Evolutionary conservation across 2,888 invertebrate genomes (phyloP).

Genomic region (Nomada ferruginata): DNA sequence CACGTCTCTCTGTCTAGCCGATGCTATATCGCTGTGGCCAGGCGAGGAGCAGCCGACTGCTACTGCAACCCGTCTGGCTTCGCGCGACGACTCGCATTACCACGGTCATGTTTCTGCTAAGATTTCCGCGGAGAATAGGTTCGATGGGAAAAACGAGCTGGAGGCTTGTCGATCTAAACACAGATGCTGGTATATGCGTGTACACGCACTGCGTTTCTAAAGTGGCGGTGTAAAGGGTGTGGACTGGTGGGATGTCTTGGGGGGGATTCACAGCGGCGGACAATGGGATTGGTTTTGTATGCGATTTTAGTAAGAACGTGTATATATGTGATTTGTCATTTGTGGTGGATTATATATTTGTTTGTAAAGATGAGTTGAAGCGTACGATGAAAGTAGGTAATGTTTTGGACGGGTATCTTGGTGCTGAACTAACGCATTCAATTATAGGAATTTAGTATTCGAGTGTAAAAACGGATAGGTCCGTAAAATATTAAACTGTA

Average conservation of each 20-base stretch:
- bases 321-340: too few relatives aligned
- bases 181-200: not conserved
- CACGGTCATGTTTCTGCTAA: conserved; percentile 58
- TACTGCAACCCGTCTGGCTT: conserved; percentile 75
- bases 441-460: too few relatives aligned
- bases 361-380: too few relatives aligned
- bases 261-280: too few relatives aligned
- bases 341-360: too few relatives aligned
- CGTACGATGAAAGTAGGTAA: too few relatives aligned
- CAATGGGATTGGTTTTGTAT: too few relatives aligned
- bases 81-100: conserved; percentile 63
- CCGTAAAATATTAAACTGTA: too few relatives aligned
- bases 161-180: conserved; percentile 22
- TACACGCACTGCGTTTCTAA: not conserved
- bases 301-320: too few relatives aligned
- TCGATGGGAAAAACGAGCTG: conserved; percentile 27
- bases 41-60: conserved; percentile 66
- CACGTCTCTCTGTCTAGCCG: conserved; percentile 2
- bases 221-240: not conserved
- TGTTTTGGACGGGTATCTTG: too few relatives aligned
- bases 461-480: too few relatives aligned
- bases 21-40: conserved; percentile 57
- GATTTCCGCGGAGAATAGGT: conserved; percentile 56
- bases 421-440: too few relatives aligned
- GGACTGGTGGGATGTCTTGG: not conserved